Percentiles rank a stretch among this genome's conserved stretches.
These are phyloP conservation scores for Vespertilio murinus DNA, from an alignment of 2,797 vertebrate species.

Conservation along the genomic window DNA sequence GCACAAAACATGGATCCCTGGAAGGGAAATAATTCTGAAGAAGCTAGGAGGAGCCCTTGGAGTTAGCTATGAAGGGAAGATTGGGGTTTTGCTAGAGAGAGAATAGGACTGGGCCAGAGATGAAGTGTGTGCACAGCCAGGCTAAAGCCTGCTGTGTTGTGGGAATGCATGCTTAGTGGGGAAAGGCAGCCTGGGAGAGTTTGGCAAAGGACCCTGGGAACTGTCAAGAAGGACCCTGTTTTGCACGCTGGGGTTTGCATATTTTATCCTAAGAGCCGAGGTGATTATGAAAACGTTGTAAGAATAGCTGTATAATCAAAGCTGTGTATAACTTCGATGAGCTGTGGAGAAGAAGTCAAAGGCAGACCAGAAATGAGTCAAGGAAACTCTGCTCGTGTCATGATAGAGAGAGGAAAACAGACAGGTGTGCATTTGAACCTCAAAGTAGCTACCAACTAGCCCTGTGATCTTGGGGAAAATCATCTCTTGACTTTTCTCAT, in stretches of 20 bases:
- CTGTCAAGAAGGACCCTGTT: background rate
- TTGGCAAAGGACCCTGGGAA: background rate
- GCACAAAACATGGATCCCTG: background rate
- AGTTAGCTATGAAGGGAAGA: background rate
- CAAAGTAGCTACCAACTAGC: background rate
- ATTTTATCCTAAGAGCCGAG: background rate
- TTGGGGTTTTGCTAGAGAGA: background rate
- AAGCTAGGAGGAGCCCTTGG: background rate
- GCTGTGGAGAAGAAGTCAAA: background rate
- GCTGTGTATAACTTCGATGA: background rate
- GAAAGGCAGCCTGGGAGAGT: background rate
- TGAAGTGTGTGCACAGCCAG: background rate
- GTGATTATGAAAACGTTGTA: background rate
- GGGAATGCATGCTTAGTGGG: background rate
- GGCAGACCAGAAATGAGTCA: background rate
- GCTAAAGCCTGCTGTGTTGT: background rate
- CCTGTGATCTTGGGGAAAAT: background rate
- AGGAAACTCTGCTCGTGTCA: background rate
- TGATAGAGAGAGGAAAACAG: background rate
- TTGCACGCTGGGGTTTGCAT: background rate
- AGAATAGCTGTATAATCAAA: background rate
- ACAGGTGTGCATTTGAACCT: background rate
- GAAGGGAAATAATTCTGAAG: background rate
- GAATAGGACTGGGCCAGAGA: background rate
- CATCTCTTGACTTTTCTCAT: background rate